Evolutionary conservation across 2,888 invertebrate species (phyloP), one percentile per base, ranked within the genome.

Genomic region (Zygogramma bicolorata): DNA sequence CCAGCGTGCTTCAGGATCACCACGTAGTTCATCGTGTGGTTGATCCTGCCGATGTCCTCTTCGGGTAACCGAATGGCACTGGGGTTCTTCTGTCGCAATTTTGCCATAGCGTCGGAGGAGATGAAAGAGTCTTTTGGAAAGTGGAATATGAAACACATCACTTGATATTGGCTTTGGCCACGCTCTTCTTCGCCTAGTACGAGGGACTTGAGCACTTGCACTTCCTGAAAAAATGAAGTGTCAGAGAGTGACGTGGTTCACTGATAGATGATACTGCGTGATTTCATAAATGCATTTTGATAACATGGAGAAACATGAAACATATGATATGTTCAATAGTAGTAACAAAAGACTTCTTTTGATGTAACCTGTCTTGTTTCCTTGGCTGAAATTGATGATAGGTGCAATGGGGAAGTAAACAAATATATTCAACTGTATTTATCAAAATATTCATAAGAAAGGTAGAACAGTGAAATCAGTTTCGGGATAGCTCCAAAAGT

Each of bases 61-160:
- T 98, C 98, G 0, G 97, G 96, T 0, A 93, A 92, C 34, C 98
- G 90, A 46, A 84, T 81, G 2, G 86, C 85, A 67, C 86, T 86
- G 13, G 87, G 87, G 79, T 88, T 88, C 71, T 87, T 95, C 90
- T 98, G 98, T 86, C 97, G 90, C 63, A 98, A 88, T 86, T 98
- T 98, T 38, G 97, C 95, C 96, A 98, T 97, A 20, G 97, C 97
- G 88, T 98, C 98, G 3, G 97, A 95, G 3, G 97, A 96, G 83
- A 98, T 97, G 85, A 97, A 98, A 83, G 97, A 97, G 79, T 95
- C 95, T 88, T 96, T 96, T 67, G 93, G 93, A 81, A 96, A 95
- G 84, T 95, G 95, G 67, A 94, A 94, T 10, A 97, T 92, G 86
- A 97, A 97, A 86, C 98, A 98, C 87, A 97, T 91, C 4, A 94